phyloP scores from a whole-genome alignment of 2,797 vertebrate species.

The Tauraco hartlaubi region DNA sequence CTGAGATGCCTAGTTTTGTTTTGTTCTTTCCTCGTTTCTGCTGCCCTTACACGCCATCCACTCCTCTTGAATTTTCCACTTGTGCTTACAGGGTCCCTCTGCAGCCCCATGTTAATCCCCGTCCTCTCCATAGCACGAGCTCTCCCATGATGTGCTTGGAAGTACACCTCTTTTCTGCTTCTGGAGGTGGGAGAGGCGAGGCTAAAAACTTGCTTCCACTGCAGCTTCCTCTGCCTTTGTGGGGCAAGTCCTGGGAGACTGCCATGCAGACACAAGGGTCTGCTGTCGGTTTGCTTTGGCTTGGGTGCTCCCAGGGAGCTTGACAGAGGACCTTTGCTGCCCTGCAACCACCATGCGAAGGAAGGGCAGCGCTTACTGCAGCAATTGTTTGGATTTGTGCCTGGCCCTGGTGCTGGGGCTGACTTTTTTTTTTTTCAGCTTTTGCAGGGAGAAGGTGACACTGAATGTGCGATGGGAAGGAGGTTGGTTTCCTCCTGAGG shows the following conservation, averaged over 20 bases:
- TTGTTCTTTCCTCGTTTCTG: background rate
- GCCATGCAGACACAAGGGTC: fast-evolving
- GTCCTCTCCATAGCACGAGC: background rate
- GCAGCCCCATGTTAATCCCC: background rate
- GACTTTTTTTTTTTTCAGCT: background rate
- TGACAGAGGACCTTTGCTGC: background rate
- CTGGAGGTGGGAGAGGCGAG: background rate
- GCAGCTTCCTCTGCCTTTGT: background rate
- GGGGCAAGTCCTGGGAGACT: background rate
- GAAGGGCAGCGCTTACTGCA: background rate
- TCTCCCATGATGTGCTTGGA: background rate
- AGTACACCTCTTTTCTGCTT: background rate
- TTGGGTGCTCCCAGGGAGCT: background rate
- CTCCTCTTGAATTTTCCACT: background rate
- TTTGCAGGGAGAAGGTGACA: background rate
- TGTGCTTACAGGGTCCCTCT: background rate
- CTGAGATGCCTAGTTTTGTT: background rate
- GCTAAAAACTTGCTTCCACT: background rate
- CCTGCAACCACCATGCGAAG: fast-evolving
- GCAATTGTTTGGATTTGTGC: background rate
- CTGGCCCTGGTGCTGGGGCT: background rate
- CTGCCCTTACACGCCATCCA: background rate
- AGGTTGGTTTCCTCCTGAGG: background rate
- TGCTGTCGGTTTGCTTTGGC: background rate
- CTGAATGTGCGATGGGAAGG: background rate